Conservation (phyloP, 2,888 invertebrate species). For the Noctua comes region DNA sequence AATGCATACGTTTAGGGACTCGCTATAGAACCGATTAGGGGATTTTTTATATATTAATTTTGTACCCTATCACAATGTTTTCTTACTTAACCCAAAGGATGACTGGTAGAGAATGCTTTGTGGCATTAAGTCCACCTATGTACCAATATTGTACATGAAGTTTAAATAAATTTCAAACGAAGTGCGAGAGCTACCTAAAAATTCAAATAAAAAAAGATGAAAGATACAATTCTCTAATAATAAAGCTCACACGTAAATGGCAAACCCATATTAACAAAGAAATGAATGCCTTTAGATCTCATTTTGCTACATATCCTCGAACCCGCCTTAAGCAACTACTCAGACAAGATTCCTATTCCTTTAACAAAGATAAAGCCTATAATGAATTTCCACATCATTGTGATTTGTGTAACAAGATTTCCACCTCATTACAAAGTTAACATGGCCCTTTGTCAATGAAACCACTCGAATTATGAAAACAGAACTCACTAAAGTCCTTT, state of each 20-base stretch:
- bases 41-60: too few species aligned
- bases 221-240: neutral
- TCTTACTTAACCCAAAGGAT: too few species aligned
- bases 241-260: neutral
- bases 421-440: constrained; percentile 65
- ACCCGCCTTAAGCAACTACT: constrained; percentile 16
- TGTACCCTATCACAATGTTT: too few species aligned
- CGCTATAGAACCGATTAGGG: too few species aligned
- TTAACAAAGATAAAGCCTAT: constrained; percentile 38
- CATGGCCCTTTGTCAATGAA: constrained; percentile 61
- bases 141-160: too few species aligned
- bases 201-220: neutral
- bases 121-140: too few species aligned
- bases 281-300: neutral
- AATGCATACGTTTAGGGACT: too few species aligned
- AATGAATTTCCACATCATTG: constrained; percentile 44
- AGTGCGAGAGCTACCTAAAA: neutral
- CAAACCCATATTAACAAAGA: neutral
- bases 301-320: constrained; percentile 4
- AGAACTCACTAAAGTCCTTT: constrained; percentile 9
- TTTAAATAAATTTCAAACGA: too few species aligned
- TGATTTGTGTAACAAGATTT: constrained; percentile 52
- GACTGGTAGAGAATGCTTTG: too few species aligned
- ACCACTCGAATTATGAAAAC: constrained; percentile 61
- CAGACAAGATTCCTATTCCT: constrained; percentile 24